Evolutionary conservation across 2,113 vertebrate genomes (phyloP).

Genomic region (Trogon melanurus): DNA sequence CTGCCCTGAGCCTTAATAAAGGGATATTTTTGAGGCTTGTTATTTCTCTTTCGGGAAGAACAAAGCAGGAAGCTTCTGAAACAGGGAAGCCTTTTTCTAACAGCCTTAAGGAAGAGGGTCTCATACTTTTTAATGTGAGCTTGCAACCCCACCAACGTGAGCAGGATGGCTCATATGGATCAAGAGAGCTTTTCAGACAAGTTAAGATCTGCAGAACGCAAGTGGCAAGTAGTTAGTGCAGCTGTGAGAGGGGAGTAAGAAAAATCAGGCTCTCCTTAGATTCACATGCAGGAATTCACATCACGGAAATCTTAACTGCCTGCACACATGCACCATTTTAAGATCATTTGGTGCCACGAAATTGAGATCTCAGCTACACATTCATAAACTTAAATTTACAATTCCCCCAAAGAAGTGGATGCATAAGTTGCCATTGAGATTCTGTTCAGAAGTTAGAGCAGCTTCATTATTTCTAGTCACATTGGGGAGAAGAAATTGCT

Average conservation of each 20-base stretch:
- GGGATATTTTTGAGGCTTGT: background rate
- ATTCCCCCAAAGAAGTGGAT: background rate
- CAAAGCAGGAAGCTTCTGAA: background rate
- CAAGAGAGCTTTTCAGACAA: background rate
- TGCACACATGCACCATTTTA: background rate
- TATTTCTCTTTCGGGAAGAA: background rate
- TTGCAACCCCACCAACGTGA: background rate
- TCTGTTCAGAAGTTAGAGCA: background rate
- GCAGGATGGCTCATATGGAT: background rate
- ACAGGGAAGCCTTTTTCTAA: background rate
- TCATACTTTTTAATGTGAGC: background rate
- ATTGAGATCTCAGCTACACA: background rate
- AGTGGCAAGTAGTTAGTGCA: background rate
- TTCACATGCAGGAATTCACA: background rate
- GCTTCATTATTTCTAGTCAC: background rate
- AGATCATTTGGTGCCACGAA: background rate
- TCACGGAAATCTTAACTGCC: background rate
- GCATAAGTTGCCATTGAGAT: background rate
- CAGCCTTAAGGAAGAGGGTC: background rate
- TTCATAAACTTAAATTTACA: background rate
- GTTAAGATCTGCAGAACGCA: background rate
- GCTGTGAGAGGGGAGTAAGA: background rate
- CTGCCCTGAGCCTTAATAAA: accelerated
- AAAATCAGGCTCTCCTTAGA: background rate
- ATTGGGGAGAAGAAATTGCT: background rate